These are phyloP conservation scores for Chloropsis cyanopogon DNA, from an alignment of 2,113 vertebrate species.

Conservation along the genomic window DNA sequence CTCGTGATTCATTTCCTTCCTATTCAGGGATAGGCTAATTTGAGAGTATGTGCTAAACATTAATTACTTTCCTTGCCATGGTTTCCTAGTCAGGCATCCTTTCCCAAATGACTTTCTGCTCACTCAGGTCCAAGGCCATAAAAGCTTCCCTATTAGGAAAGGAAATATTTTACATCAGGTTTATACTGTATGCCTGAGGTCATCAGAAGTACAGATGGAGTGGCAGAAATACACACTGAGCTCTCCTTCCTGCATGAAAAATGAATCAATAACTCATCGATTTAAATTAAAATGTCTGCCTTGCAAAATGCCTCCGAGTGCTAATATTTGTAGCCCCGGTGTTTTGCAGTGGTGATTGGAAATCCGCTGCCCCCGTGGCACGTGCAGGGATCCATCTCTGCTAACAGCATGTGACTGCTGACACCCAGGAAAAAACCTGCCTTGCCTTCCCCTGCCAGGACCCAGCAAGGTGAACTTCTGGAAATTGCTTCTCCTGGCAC, in stretches of 20 bases:
- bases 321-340: background rate
- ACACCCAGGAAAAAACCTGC: background rate
- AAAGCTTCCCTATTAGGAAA: constrained; percentile 43
- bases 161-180: constrained; percentile 53
- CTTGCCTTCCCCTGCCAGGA: background rate
- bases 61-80: background rate
- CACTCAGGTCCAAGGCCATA: background rate
- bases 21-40: constrained; percentile 33
- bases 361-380: background rate
- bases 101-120: constrained; percentile 31
- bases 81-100: background rate
- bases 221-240: constrained; percentile 55
- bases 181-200: constrained; percentile 48
- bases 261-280: constrained; percentile 63
- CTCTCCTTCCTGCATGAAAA: constrained; percentile 34
- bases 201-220: constrained; percentile 49
- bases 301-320: constrained; percentile 6
- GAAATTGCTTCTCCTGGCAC: constrained; percentile 13
- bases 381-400: background rate
- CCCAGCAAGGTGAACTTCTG: constrained; percentile 34
- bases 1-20: constrained; percentile 50
- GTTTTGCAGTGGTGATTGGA: background rate
- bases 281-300: constrained; percentile 53
- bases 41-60: background rate
- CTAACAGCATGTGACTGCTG: background rate